phyloP scores from a whole-genome alignment of 2,888 invertebrate genomes.

The Entomobrya multifasciata region DNA sequence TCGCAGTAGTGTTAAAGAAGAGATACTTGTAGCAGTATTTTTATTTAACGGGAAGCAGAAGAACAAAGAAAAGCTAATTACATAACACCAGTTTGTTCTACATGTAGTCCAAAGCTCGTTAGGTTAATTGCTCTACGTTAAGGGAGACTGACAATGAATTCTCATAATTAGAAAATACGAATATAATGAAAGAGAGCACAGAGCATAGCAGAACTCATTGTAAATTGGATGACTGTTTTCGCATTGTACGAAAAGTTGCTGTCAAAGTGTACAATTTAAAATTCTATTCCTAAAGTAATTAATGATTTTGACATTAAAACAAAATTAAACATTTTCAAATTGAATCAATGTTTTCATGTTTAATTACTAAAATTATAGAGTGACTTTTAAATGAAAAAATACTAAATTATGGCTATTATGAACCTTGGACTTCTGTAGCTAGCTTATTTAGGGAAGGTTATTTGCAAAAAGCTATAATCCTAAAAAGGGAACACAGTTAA shows the following conservation, averaged over 20 bases:
- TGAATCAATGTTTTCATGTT: too few relatives aligned
- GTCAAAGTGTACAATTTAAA: slow-evolving; percentile 39
- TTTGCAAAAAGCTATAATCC: too few relatives aligned
- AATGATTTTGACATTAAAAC: slow-evolving; percentile 49
- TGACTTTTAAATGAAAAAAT: too few relatives aligned
- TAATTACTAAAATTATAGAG: too few relatives aligned
- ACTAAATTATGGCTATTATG: too few relatives aligned
- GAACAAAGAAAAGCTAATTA: slow-evolving; percentile 46
- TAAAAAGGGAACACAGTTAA: too few relatives aligned
- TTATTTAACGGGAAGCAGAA: background rate
- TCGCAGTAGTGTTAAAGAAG: slow-evolving; percentile 10
- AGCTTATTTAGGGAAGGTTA: too few relatives aligned
- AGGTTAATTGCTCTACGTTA: slow-evolving; percentile 51
- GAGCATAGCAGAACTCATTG: background rate
- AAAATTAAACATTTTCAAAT: too few relatives aligned
- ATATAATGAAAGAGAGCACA: slow-evolving; percentile 24
- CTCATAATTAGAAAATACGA: slow-evolving; percentile 6
- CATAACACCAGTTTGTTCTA: slow-evolving; percentile 30
- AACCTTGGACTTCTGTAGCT: too few relatives aligned
- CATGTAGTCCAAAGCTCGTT: slow-evolving; percentile 20
- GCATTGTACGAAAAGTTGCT: too few relatives aligned
- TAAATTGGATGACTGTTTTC: background rate
- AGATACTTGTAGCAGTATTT: background rate
- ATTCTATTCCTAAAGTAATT: slow-evolving; percentile 22
- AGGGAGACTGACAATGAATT: slow-evolving; percentile 34